These are phyloP conservation scores for Oligia strigilis DNA, from an alignment of 2,888 invertebrate genomes.

Conservation along the genomic window DNA sequence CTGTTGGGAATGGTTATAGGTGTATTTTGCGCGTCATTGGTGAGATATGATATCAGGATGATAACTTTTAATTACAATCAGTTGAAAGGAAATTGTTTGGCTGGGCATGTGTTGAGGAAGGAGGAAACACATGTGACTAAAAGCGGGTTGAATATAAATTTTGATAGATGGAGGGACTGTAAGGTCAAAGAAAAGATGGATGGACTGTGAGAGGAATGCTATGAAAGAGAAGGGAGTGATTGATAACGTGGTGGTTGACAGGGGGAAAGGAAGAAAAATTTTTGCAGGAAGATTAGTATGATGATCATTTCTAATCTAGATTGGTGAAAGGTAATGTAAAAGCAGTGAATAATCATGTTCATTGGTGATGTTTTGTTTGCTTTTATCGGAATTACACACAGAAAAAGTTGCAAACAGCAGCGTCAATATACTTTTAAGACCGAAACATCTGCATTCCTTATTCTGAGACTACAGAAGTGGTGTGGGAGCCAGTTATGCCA, in stretches of 20 bases:
- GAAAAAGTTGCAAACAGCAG: background rate
- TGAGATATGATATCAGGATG: background rate
- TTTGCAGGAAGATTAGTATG: background rate
- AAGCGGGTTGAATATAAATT: background rate
- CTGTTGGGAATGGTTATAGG: background rate
- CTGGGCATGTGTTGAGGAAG: background rate
- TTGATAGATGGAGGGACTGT: too few relatives aligned
- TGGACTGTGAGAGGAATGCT: background rate
- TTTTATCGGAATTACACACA: background rate
- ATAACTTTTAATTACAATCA: background rate
- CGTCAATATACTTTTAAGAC: background rate
- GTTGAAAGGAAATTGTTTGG: too few relatives aligned
- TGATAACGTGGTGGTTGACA: background rate
- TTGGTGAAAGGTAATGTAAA: background rate
- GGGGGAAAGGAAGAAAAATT: background rate
- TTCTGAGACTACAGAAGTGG: background rate
- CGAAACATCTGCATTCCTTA: background rate
- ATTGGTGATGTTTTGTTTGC: background rate
- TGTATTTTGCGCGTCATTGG: background rate
- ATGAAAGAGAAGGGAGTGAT: background rate
- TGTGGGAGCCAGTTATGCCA: background rate
- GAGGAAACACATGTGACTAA: background rate
- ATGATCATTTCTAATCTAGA: background rate
- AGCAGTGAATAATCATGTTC: background rate
- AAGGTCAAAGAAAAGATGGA: background rate